These are phyloP conservation scores for Triplophysa tibetana DNA, from an alignment of 2,113 vertebrate genomes.

Conservation along the genomic window DNA sequence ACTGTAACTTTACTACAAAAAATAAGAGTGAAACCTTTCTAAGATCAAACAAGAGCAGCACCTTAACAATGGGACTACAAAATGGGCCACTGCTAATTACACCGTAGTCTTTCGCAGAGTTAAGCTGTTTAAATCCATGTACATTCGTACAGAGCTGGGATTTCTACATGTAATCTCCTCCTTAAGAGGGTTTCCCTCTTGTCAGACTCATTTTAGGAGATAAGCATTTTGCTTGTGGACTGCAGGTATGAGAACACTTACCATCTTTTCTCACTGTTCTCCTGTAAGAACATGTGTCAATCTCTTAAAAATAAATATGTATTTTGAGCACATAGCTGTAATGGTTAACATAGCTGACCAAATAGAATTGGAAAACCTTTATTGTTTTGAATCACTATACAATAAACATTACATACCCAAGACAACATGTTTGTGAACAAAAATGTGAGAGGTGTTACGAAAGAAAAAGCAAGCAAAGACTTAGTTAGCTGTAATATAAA, in stretches of 20 bases:
- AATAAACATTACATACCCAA: neutral
- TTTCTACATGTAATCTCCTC: slow-evolving; percentile 67
- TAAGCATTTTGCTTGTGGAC: slow-evolving; percentile 37
- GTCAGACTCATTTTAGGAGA: slow-evolving; percentile 56
- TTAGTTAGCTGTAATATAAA: neutral
- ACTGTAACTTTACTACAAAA: neutral
- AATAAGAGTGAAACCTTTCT: neutral
- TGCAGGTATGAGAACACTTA: slow-evolving; percentile 33
- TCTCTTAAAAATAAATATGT: too few species aligned
- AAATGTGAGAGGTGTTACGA: neutral
- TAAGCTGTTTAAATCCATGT: slow-evolving; percentile 68
- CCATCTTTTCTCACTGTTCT: slow-evolving; percentile 22
- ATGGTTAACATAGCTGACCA: too few species aligned
- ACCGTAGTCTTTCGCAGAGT: slow-evolving; percentile 58
- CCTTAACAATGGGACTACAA: slow-evolving; percentile 30
- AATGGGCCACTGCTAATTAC: slow-evolving; percentile 59
- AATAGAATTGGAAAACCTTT: neutral
- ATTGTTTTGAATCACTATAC: slow-evolving; percentile 8
- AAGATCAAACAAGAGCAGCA: neutral
- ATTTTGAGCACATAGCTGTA: too few species aligned
- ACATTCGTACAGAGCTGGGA: slow-evolving; percentile 70
- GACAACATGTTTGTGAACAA: neutral
- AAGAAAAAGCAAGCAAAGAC: neutral
- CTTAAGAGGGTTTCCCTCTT: slow-evolving; percentile 67
- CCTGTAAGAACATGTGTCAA: slow-evolving; percentile 1